Conservation (phyloP, 2,888 invertebrate genomes). For the Leptinotarsa juncta region DNA sequence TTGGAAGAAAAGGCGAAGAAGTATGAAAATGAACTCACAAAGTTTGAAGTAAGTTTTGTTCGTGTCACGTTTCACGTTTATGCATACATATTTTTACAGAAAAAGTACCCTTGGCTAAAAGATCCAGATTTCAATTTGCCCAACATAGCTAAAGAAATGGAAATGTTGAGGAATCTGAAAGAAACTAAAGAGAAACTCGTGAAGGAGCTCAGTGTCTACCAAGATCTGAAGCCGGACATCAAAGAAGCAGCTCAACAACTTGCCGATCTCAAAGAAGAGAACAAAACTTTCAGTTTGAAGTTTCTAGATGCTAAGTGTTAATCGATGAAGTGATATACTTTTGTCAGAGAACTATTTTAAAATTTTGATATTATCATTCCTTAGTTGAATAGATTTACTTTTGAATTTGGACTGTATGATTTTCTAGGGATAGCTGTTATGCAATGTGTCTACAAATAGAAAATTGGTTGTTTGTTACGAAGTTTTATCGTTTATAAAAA, state of each 20-base stretch:
- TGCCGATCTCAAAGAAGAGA: conserved; percentile 54
- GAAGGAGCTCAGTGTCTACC: conserved; percentile 55
- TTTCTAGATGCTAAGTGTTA: conserved; percentile 36
- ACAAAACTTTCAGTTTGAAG: conserved; percentile 45
- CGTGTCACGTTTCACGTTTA: neutral
- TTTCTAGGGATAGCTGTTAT: neutral
- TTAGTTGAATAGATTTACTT: conserved; percentile 8
- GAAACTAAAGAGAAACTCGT: conserved; percentile 55
- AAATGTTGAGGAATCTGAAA: conserved; percentile 51
- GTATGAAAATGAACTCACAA: conserved; percentile 57
- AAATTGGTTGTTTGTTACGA: neutral
- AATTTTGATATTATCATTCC: conserved; percentile 5
- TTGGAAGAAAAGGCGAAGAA: conserved; percentile 55
- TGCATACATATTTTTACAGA: conserved; percentile 37
- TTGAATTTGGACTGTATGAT: neutral
- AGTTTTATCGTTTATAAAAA: too few relatives aligned
- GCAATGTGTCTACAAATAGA: neutral
- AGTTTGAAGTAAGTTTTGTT: conserved; percentile 55
- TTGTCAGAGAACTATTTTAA: conserved; percentile 8
- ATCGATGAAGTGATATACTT: neutral
- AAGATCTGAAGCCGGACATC: conserved; percentile 59
- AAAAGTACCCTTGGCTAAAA: conserved; percentile 52
- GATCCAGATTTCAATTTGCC: conserved; percentile 56
- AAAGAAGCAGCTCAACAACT: conserved; percentile 59
- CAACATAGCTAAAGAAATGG: conserved; percentile 56